These are phyloP conservation scores for Parnassius mnemosyne DNA, from an alignment of 2,888 invertebrate species.

Conservation along the genomic window DNA sequence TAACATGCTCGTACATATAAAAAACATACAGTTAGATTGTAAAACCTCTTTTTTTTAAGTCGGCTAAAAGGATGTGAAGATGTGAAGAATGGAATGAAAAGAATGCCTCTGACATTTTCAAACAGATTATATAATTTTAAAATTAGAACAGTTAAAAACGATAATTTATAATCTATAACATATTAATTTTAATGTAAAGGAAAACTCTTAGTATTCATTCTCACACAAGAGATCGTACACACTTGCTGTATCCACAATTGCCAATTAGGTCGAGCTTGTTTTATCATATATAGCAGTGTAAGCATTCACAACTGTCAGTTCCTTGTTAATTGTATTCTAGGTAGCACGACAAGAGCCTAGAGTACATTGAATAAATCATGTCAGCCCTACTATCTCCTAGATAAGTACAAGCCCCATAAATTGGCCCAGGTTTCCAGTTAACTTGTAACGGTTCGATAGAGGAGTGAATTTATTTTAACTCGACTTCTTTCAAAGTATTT, in stretches of 20 bases:
- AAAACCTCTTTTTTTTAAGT: no score
- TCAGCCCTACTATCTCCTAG: conserved; percentile 18
- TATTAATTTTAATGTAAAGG: no score
- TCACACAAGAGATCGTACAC: background rate
- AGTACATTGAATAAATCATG: conserved; percentile 14
- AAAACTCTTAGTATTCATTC: no score
- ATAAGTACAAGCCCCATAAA: conserved; percentile 18
- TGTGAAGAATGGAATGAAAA: no score
- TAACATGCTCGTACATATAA: no score
- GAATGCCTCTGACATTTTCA: no score
- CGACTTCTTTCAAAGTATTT: conserved; percentile 15
- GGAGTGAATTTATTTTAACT: conserved; percentile 15
- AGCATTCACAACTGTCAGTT: conserved; percentile 1
- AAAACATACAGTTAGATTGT: no score
- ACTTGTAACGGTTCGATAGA: conserved; percentile 15
- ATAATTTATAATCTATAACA: no score
- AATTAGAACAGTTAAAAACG: no score
- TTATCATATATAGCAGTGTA: conserved; percentile 1
- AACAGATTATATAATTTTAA: no score
- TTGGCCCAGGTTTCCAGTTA: conserved; percentile 13
- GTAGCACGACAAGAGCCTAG: conserved; percentile 9
- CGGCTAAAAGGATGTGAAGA: no score
- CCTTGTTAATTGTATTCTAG: conserved; percentile 17
- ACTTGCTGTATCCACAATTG: background rate
- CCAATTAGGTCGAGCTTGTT: background rate